Base-by-base conservation (phyloP, 1,140 invertebrate species). In the Drosophila novamexicana region DNA sequence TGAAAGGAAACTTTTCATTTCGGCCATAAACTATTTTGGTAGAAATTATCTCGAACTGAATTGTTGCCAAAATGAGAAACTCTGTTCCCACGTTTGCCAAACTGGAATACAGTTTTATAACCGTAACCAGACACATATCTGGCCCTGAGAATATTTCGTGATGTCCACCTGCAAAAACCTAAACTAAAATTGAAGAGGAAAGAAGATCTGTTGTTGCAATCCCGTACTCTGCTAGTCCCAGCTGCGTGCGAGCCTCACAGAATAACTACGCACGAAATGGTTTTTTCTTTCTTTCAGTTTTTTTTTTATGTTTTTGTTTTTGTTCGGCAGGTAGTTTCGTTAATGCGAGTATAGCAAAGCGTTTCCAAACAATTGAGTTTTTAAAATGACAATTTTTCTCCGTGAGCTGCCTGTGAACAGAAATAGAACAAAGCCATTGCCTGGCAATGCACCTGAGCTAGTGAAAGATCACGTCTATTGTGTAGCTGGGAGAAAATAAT, bases 361-460 rank as follows among this genome's bases (percentile, higher is more conserved):
- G 69, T 83, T 89, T 89, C 80, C 84, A 79, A 73, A 83, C 83
- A 88, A 88, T 88, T 79, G 79, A 77, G 79, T 88, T 86, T 74
- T 88, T 39, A 59, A 88, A 86, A 77, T 86, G 83, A 88, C 84
- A 88, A 73, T 81, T 86, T 81, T 80, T 56, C 47, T 57, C 10
- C 56, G 18, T 64, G 47, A 29, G 29, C 29, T 47, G 34, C 44
- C 57, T 69, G 57, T 63, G 53, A 70, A 52, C 42, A 57, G 34
- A 62, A 81, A 68, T 89, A 76, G 73, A 89, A 88, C 79, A 88
- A 89, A 77, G 77, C 65, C 72, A 9, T 36, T 34, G 49, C 59
- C 50, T 67, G 68, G 53, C 65, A 73, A 49, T 83, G 77, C 83
- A 89, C 77, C 69, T 77, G 83, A 89, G 59, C 83, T 47, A 68